phyloP scores from a whole-genome alignment of 2,113 vertebrate species.

The Acanthisitta chloris region DNA sequence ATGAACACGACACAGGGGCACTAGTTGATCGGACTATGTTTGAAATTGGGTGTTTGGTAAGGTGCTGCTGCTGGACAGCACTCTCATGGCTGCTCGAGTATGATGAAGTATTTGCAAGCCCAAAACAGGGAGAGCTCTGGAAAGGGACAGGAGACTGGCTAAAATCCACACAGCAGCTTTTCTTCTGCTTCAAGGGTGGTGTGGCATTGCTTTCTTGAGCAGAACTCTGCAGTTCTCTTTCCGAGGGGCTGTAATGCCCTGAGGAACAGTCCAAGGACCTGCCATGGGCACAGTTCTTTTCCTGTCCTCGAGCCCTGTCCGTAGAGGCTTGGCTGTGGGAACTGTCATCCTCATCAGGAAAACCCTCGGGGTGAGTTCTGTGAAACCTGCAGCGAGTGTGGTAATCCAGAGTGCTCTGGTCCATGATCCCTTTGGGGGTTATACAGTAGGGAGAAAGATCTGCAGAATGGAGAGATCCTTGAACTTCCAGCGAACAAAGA shows the following conservation, averaged over 20 bases:
- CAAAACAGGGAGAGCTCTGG: constrained; percentile 55
- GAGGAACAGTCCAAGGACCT: constrained; percentile 76
- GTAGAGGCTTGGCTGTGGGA: constrained; percentile 71
- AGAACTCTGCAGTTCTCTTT: constrained; percentile 67
- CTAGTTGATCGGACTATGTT: constrained; percentile 89
- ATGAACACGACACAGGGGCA: constrained; percentile 85
- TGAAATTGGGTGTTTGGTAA: constrained; percentile 58
- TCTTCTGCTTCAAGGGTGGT: constrained; percentile 65
- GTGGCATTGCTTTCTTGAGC: constrained; percentile 40
- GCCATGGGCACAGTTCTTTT: constrained; percentile 41
- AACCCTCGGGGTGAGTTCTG: constrained; percentile 50
- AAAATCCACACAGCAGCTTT: constrained; percentile 81
- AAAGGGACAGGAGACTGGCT: constrained; percentile 70
- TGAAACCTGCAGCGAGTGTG: constrained; percentile 59
- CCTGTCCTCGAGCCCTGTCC: constrained; percentile 55
- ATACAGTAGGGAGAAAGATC: constrained; percentile 79
- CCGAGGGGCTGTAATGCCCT: constrained; percentile 74
- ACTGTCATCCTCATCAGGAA: constrained; percentile 38
- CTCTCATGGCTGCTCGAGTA: neutral
- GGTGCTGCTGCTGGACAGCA: constrained; percentile 47
- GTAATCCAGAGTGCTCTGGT: constrained; percentile 74
- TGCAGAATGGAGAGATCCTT: constrained; percentile 71
- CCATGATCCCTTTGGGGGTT: constrained; percentile 59
- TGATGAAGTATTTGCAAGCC: constrained; percentile 33
- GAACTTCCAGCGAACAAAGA: constrained; percentile 85